These are phyloP conservation scores for Diorhabda elongata DNA, from an alignment of 1,140 invertebrate species.

Conservation along the genomic window DNA sequence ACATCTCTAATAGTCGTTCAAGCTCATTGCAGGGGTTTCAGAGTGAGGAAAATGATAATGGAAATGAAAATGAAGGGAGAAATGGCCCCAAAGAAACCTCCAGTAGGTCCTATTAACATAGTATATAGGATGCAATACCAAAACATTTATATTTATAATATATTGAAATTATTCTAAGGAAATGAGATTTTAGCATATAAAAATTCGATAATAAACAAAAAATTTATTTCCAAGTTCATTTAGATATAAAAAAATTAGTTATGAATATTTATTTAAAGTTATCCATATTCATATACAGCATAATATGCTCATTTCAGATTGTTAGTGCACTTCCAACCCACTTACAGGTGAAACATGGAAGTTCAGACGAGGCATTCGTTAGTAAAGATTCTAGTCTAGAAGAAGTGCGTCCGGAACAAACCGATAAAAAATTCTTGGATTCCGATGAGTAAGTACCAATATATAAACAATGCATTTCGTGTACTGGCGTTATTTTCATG, in stretches of 20 bases:
- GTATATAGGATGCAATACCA: too few relatives aligned
- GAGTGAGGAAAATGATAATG: constrained; percentile 52
- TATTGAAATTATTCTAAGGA: too few relatives aligned
- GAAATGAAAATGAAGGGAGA: constrained; percentile 42
- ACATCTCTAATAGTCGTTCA: constrained; percentile 65
- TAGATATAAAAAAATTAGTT: too few relatives aligned
- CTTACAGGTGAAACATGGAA: constrained; percentile 26
- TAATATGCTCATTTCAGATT: constrained; percentile 14
- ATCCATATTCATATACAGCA: background rate
- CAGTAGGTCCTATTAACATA: constrained; percentile 22
- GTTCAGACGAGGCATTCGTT: constrained; percentile 51
- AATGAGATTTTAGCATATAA: too few relatives aligned
- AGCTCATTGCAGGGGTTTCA: constrained; percentile 62
- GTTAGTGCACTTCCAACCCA: constrained; percentile 25
- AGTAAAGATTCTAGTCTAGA: constrained; percentile 57
- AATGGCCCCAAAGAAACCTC: constrained; percentile 30
- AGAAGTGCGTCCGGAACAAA: constrained; percentile 48
- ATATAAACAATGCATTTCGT: too few relatives aligned
- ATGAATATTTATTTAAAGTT: too few relatives aligned
- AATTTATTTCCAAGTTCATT: too few relatives aligned
- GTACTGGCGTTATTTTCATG: too few relatives aligned
- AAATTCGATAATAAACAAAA: too few relatives aligned
- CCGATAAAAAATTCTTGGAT: constrained; percentile 31
- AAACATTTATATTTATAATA: too few relatives aligned
- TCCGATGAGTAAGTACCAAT: constrained; percentile 45